These are phyloP conservation scores for Dendrolimus houi DNA, from an alignment of 2,888 invertebrate genomes.

Conservation along the genomic window DNA sequence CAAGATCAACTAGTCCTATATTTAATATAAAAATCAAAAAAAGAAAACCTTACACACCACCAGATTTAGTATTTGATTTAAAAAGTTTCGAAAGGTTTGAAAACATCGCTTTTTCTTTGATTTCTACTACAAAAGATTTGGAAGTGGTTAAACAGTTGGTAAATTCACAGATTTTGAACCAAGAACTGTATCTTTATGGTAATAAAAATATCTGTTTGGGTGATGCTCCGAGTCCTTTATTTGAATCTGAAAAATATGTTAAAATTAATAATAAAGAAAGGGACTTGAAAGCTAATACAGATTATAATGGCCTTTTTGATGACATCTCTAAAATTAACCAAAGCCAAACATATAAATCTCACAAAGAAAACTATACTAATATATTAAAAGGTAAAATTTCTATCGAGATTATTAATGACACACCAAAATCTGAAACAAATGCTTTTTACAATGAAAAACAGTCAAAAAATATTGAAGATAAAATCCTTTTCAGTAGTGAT, in stretches of 20 bases:
- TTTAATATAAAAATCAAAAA: conserved; percentile 23
- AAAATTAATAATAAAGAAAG: conserved; percentile 9
- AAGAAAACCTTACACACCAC: conserved; percentile 16
- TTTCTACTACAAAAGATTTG: conserved; percentile 30
- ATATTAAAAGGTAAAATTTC: neutral
- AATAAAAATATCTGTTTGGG: conserved; percentile 16
- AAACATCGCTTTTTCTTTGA: conserved; percentile 34
- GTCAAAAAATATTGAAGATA: conserved; percentile 33
- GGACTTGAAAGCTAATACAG: conserved; percentile 2
- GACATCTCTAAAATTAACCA: neutral
- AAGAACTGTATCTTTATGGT: conserved; percentile 29
- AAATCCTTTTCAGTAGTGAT: conserved; percentile 60
- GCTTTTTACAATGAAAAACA: conserved; percentile 4
- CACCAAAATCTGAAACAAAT: too few relatives aligned
- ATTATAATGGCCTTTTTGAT: neutral
- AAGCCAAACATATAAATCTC: neutral
- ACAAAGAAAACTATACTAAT: neutral
- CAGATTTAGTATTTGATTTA: conserved; percentile 37
- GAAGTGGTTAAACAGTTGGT: conserved; percentile 37
- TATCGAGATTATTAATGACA: too few relatives aligned
- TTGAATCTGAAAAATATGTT: conserved; percentile 13
- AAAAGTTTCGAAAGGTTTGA: conserved; percentile 58
- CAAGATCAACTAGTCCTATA: conserved; percentile 34
- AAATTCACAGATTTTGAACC: conserved; percentile 46
- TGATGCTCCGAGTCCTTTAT: conserved; percentile 18